Conservation (phyloP, 1,140 invertebrate species). For the Drosophila santomea region DNA sequence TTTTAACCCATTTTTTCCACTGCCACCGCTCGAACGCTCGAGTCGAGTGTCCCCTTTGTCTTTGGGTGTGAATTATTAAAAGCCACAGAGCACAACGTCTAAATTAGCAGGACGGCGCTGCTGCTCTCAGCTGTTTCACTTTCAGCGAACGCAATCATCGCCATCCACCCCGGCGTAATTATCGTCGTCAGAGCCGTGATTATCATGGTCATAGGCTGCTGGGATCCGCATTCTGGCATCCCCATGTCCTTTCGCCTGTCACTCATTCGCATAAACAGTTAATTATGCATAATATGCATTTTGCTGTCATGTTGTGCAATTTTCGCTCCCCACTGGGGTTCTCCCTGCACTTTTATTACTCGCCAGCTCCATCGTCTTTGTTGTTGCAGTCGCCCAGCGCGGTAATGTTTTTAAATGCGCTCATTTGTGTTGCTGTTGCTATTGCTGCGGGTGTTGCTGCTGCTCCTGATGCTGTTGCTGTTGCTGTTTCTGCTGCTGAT, state of each 20-base stretch:
- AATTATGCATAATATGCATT: conserved; percentile 84
- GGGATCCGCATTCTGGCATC: not conserved
- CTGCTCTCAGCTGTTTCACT: conserved; percentile 67
- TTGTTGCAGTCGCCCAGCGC: conserved; percentile 39
- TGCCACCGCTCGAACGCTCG: conserved; percentile 12
- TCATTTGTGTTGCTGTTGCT: conserved; percentile 54
- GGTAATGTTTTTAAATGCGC: conserved; percentile 78
- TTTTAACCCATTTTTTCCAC: conserved; percentile 70
- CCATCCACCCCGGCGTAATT: conserved; percentile 45
- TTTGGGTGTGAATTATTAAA: conserved; percentile 80
- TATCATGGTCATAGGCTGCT: conserved; percentile 56
- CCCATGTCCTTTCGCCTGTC: conserved; percentile 76
- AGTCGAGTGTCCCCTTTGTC: conserved; percentile 37
- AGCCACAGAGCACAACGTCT: conserved; percentile 69
- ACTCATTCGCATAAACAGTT: conserved; percentile 83
- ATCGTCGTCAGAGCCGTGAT: conserved; percentile 50
- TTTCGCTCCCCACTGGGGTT: conserved; percentile 46
- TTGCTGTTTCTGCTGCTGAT: conserved; percentile 5
- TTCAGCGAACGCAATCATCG: conserved; percentile 71
- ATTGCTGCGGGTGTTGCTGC: conserved; percentile 8
- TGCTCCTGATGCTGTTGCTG: not conserved
- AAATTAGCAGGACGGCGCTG: conserved; percentile 60
- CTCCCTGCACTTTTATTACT: conserved; percentile 57
- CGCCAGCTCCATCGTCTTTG: conserved; percentile 10
- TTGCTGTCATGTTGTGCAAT: conserved; percentile 80